Conservation (phyloP, 2,888 invertebrate genomes). For the Gastrophysa polygoni region DNA sequence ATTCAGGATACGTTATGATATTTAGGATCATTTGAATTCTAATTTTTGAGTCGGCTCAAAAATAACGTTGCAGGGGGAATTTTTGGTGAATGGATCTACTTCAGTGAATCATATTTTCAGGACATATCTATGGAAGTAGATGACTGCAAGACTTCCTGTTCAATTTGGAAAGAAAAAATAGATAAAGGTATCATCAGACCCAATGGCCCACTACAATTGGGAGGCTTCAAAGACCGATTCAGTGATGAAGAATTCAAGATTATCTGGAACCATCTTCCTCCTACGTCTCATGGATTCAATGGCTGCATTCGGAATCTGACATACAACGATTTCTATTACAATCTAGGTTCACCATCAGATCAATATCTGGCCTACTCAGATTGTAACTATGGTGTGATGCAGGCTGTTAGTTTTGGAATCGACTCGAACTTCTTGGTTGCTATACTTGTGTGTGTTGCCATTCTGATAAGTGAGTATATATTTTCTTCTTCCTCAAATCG, state of each 20-base stretch:
- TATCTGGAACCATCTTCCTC: constrained; percentile 75
- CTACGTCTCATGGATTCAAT: constrained; percentile 72
- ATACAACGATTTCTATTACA: constrained; percentile 86
- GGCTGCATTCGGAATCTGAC: constrained; percentile 94
- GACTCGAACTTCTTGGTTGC: constrained; percentile 88
- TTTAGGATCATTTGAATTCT: no score
- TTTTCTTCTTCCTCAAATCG: background rate
- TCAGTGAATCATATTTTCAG: constrained; percentile 36
- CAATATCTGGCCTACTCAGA: constrained; percentile 70
- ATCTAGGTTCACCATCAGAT: constrained; percentile 82
- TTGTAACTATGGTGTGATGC: constrained; percentile 75
- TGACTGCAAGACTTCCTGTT: constrained; percentile 54
- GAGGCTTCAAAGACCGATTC: constrained; percentile 74
- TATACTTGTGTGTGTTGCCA: constrained; percentile 85
- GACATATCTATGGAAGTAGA: constrained; percentile 54
- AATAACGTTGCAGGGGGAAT: no score
- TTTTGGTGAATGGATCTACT: no score
- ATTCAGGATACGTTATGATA: no score
- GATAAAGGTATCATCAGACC: constrained; percentile 61
- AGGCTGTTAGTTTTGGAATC: constrained; percentile 81
- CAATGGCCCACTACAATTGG: constrained; percentile 87
- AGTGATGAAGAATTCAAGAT: constrained; percentile 65
- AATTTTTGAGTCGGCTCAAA: no score
- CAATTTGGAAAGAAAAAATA: constrained; percentile 46
- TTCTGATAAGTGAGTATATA: constrained; percentile 75